Base-by-base conservation (phyloP, 2,797 vertebrate species). In the Erithacus rubecula region DNA sequence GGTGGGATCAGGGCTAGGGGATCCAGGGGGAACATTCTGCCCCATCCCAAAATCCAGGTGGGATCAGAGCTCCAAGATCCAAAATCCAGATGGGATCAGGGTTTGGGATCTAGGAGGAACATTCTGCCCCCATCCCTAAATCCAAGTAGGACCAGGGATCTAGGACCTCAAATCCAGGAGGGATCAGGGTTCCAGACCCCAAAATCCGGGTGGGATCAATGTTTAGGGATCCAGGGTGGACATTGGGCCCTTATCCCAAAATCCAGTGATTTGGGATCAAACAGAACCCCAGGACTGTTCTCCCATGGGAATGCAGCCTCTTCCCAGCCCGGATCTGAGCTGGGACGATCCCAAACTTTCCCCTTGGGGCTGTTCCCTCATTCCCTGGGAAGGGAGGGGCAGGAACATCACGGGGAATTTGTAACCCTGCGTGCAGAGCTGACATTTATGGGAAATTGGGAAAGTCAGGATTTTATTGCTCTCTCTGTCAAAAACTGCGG, bases 401-500 rank as follows among this genome's bases (percentile, higher is more conserved):
- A 2, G 56, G 47, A 17, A 12, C 29, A 2, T 2, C 3, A 1
- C 4, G 0, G 17, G 59, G 69, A 47, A 83, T 83, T 97, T 95
- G 96, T 96, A 96, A 96, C 97, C 87, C 78, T 71, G 97, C 90
- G 95, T 83, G 64, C 75, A 51, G 95, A 92, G 96, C 94, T 97
- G 98, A 97, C 98, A 94, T 97, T 97, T 98, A 97, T 96, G 93
- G 97, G 97, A 93, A 79, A 94, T 96, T 77, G 96, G 95, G 96
- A 96, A 96, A 97, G 96, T 78, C 95, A 96, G 96, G 95, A 53
- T 96, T 98, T 98, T 97, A 98, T 97, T 96, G 97, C 96, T 95
- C 97, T 98, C 97, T 95, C 96, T 92, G 97, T 98, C 98, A 98
- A 96, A 98, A 97, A 96, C 95, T 92, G 93, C 95, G 88, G 96